Percentiles rank a stretch among this genome's conserved stretches.
These are phyloP conservation scores for Acrobasis repandana DNA, from an alignment of 2,888 invertebrate species.

Conservation along the genomic window DNA sequence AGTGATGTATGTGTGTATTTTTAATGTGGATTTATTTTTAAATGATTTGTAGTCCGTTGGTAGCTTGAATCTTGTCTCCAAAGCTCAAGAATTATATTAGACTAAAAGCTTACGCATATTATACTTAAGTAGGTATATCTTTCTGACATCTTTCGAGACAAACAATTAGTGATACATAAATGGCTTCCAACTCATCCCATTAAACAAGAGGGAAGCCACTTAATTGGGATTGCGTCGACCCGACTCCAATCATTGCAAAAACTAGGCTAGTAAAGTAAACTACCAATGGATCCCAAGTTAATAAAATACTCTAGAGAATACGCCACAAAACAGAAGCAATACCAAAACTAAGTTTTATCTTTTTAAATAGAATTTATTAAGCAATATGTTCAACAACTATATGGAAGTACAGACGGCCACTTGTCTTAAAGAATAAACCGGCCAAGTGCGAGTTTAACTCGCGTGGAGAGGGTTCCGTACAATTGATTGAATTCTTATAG, in stretches of 20 bases:
- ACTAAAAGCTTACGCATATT: too few species aligned
- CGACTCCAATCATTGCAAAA: background rate
- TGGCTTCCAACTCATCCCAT: background rate
- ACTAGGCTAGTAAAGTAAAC: constrained; percentile 1
- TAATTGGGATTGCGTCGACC: background rate
- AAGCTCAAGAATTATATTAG: too few species aligned
- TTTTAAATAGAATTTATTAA: background rate
- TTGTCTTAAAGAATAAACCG: too few species aligned
- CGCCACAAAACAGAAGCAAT: background rate
- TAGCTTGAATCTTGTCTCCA: too few species aligned
- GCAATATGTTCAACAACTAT: background rate
- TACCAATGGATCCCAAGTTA: background rate
- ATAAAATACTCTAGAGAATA: background rate
- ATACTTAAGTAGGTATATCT: too few species aligned
- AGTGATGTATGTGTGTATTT: too few species aligned
- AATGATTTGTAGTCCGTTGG: too few species aligned
- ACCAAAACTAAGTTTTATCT: background rate
- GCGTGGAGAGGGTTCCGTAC: too few species aligned
- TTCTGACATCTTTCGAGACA: background rate
- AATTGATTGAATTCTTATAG: too few species aligned
- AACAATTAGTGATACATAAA: background rate
- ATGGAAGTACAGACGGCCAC: too few species aligned
- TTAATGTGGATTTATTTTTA: too few species aligned
- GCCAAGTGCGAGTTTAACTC: too few species aligned
- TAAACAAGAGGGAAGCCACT: background rate